Evolutionary conservation across 2,797 vertebrate genomes (phyloP).

Genomic region (Acipenser transmontanus): DNA sequence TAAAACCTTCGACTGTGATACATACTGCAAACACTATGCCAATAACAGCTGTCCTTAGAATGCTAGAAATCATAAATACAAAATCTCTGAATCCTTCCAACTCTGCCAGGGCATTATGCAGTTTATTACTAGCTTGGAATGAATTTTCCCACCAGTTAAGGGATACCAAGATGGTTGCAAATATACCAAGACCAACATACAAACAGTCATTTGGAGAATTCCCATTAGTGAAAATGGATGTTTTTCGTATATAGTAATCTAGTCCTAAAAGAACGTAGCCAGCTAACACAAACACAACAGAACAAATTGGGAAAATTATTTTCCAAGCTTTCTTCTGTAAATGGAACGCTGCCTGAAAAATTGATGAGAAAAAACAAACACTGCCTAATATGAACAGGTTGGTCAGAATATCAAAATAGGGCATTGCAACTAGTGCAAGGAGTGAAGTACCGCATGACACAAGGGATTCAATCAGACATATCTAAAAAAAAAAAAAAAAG

Average conservation of each 20-base stretch:
- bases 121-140: conserved; percentile 50
- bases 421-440: conserved; percentile 65
- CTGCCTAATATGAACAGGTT: conserved; percentile 68
- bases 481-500: conserved; percentile 38
- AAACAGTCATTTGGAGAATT: neutral
- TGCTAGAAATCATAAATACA: conserved; percentile 57
- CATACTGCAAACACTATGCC: conserved; percentile 52
- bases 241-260: conserved; percentile 54
- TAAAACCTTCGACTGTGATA: conserved; percentile 32
- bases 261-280: conserved; percentile 54
- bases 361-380: conserved; percentile 55
- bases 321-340: conserved; percentile 55
- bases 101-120: conserved; percentile 46
- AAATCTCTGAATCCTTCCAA: conserved; percentile 57
- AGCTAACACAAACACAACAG: conserved; percentile 38
- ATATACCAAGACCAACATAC: conserved; percentile 53
- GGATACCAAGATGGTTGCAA: conserved; percentile 55
- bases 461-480: conserved; percentile 53
- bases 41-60: conserved; percentile 46
- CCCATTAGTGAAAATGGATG: conserved; percentile 35
- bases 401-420: conserved; percentile 64
- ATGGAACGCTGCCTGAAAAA: conserved; percentile 52
- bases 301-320: conserved; percentile 63
- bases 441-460: conserved; percentile 60
- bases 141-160: conserved; percentile 74